Base-by-base conservation (phyloP, 2,888 invertebrate species). In the Tetropium fuscum region DNA sequence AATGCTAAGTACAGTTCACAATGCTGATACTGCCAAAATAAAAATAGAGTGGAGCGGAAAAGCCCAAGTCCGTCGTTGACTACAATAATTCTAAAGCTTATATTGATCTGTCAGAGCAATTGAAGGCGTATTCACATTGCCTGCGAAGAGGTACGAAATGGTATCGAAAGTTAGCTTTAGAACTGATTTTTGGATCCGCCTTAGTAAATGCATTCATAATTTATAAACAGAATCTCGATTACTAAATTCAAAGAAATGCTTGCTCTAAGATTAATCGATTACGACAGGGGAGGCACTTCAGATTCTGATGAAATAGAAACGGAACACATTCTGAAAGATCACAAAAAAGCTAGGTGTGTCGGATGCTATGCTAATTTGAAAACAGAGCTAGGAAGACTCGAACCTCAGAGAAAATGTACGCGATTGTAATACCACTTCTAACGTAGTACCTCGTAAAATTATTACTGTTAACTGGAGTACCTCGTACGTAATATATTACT, bases 81-180 rank as follows among this genome's bases (percentile, higher is more conserved):
- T 68, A 68, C 34, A 68, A 68, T 60, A 41, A 47, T 47, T 55
- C 38, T 11, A 71, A 69, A 51, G 45, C 49, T 16, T 69, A 45
- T 27, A 63, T 69, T 32, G 64, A 71, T 57, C 16, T 66, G 5
- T 68, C 68, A 6, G 65, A 70, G 43, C 48, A 48, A n/a, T 16
- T 34, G 48, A 48, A 48, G n/a, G 48, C 48, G n/a, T 36, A 48
- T 32, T 34, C 19, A n/a, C 19, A 18, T 20, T 43, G 11, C 25
- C 16, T 43, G 20, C 19, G 43, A 10, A 20, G 43, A 48, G 34
- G 34, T 3, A 34, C 34, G 19, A 48, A 48, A 20, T 48, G 48
- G 36, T 48, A 34, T 10, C 32, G 20, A 34, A 32, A 48, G 19
- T 8, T 48, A 16, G 36, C 36, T 18, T n/a, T 48, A 8, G 48